Base-by-base conservation (phyloP, 2,113 vertebrate genomes). In the Festucalex cinctus region DNA sequence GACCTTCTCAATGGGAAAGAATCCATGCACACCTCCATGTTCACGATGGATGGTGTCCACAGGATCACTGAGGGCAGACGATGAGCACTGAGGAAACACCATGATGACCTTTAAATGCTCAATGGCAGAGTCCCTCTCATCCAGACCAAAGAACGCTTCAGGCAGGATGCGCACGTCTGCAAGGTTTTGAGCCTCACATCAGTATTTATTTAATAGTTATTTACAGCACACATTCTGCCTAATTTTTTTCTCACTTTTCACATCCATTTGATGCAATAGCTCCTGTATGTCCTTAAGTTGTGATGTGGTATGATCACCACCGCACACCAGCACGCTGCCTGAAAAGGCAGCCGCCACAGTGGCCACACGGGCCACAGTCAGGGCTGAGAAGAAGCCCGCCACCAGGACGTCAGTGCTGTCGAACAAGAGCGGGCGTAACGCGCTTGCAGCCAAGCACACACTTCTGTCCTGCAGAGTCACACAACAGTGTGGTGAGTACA, bases 11-110 rank as follows among this genome's bases (percentile, higher is more conserved):
- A 4, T 32, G n/a, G n/a, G n/a, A n/a, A 17, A 32, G 5, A 35
- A 7, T 28, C 16, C 2, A 9, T 37, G 22, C 62, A 64, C 92
- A 98, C 96, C 94, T 94, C 93, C 91, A 0, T 91, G 77, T 74
- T 97, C 95, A 64, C 84, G 90, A 85, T 95, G 78, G 75, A 98
- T 93, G 76, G 94, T 90, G 49, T 93, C 88, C 58, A 96, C 85
- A 3, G 96, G 95, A 72, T 96, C 93, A 32, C 91, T 91, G 63
- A 93, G 90, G 19, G 93, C 95, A 22, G 95, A 90, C 51, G 80
- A 91, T 0, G 95, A 96, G 70, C 95, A 96, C 1, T 68, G 92
- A 53, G 97, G 95, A 20, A 97, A 76, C 67, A 98, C 81, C 28
- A 97, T 74, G 84, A 96, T 90, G 64, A 95, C 91, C 87, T 90